Base-by-base conservation (phyloP, 1,140 invertebrate species). In the Caenorhabditis briggsae region DNA sequence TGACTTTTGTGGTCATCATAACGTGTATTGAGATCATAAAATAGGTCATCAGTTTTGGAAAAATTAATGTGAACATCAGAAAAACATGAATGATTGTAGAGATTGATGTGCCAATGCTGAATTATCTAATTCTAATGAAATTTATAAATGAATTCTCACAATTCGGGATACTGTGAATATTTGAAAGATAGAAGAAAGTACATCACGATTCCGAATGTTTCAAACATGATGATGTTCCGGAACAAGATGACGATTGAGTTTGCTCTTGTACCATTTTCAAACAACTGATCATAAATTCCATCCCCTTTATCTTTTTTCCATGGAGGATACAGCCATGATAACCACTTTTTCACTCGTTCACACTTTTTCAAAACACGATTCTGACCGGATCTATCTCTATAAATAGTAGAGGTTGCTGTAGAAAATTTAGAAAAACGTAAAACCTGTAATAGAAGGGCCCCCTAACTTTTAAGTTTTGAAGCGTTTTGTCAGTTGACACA, bases 31-130 rank as follows among this genome's bases (percentile, higher is more conserved):
- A 85, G 33, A 85, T 50, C 84, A 85, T 70, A 18, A 85, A 85
- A 58, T 74, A 85, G 1, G 61, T 25, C 84, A 85, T 85, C 61
- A 85, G 8, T 41, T 85, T 70, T 18, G 84, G 84, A 65, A 85
- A 74, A 20, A 85, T 55, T 20, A 85, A 41, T 25, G 65, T 85
- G 16, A 58, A 55, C 41, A 58, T 74, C 14, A 85, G 84, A 53
- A 85, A 55, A 7, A 85, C 48, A 23, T 85, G 84, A 9, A 85
- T 74, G 2, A 58, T 33, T 25, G 23, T 48, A 25, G 84, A 70
- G n/a, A 56, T 61, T 5, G 46, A 12, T 12, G 64, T 85, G 3
- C 84, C 84, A 33, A 70, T 58, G 12, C 58, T 78, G 64, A 46
- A 46, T 46, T 25, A n/a, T 70, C 5, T 48, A 9, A 65, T 8